Evolutionary conservation across 2,113 vertebrate genomes (phyloP).

Genomic region (Tragelaphus imberbis): DNA sequence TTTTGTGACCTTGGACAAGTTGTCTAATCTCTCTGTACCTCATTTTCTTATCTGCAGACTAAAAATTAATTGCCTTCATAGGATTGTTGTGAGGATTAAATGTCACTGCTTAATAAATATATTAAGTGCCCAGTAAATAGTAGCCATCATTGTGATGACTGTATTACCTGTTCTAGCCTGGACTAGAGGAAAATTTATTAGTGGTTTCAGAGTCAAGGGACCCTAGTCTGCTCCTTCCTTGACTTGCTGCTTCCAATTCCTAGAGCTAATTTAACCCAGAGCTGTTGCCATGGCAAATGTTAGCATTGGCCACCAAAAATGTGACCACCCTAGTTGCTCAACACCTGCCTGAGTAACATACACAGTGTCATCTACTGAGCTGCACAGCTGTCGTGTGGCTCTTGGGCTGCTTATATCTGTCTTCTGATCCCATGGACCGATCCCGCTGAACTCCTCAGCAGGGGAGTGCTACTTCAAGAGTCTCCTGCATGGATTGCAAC

Average conservation of each 20-base stretch:
- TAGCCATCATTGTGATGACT: not conserved
- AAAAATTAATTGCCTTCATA: constrained; percentile 18
- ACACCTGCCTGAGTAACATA: not conserved
- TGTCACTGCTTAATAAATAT: not conserved
- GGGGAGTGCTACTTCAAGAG: not conserved
- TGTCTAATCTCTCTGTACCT: not conserved
- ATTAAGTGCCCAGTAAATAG: not conserved
- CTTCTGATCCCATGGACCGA: not conserved
- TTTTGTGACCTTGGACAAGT: constrained; percentile 12
- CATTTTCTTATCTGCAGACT: constrained; percentile 27
- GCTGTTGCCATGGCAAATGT: not conserved
- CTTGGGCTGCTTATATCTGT: not conserved
- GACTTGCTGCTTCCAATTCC: not conserved
- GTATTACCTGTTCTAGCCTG: not conserved
- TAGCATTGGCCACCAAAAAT: not conserved
- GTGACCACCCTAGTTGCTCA: not conserved
- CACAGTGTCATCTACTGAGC: not conserved
- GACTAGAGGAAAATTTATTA: not conserved
- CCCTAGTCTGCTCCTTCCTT: not conserved
- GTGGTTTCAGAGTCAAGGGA: not conserved
- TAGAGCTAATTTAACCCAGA: constrained; percentile 16
- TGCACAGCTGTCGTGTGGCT: not conserved
- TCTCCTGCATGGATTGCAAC: not conserved
- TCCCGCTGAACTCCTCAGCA: not conserved
- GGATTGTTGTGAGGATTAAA: not conserved